Base-by-base conservation (phyloP, 2,113 vertebrate genomes). In the Protobothrops flavoviridis region DNA sequence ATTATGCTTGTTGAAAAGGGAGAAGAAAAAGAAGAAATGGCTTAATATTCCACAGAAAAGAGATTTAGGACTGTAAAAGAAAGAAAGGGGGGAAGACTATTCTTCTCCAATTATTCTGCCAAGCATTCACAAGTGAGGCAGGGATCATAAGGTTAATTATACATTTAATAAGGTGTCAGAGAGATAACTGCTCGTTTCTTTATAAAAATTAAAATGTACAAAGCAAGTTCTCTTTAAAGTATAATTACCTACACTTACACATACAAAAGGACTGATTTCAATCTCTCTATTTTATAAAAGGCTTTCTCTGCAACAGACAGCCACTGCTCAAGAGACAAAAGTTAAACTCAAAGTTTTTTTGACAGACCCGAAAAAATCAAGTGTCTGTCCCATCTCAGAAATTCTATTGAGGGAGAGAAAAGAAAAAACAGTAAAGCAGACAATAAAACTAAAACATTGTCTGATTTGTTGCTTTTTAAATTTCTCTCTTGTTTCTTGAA, bases 171-270 rank as follows among this genome's bases (percentile, higher is more conserved):
- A 98, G 98, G 98, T 98, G 98, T 98, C 98, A 98, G 98, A 97
- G 98, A 98, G 98, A 98, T 98, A 98, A 98, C 98, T 98, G 97
- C 98, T 98, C 97, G 95, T 98, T 99, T 98, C 98, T 99, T 99
- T 98, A 98, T 98, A 98, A 98, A 98, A 99, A 98, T 98, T 99
- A 98, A 98, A 99, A 99, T 98, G 98, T 98, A 98, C 98, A 98
- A 98, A 98, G 98, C 97, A 98, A 97, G 98, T 98, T 98, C 98
- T 97, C 98, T 98, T 98, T 98, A 98, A 98, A 98, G 98, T 98
- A 98, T 98, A 98, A 99, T 99, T 99, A 99, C 98, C 98, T 98
- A 98, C 98, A 98, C 98, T 98, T 98, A 98, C 96, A 98, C 98
- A 97, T 97, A 98, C 98, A 98, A 98, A 98, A 98, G 98, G 98